These are phyloP conservation scores for Brassicogethes aeneus DNA, from an alignment of 2,888 invertebrate genomes.

Conservation along the genomic window DNA sequence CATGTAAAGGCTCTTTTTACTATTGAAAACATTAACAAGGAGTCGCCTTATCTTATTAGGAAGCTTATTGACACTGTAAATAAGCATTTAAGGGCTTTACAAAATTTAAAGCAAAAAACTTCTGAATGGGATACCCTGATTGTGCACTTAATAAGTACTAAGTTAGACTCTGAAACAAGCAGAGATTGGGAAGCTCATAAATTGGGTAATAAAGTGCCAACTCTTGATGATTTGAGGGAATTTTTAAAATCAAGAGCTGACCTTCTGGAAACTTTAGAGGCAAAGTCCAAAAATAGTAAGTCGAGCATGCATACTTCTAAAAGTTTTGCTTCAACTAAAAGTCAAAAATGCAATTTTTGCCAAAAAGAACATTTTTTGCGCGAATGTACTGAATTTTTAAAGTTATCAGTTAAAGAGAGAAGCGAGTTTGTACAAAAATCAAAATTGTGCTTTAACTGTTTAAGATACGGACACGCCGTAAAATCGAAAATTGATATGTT, in stretches of 20 bases:
- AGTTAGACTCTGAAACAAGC: slow-evolving; percentile 2
- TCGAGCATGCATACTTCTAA: neutral
- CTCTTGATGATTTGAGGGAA: slow-evolving; percentile 4
- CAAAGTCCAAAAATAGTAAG: slow-evolving; percentile 1
- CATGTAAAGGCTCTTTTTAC: slow-evolving; percentile 8
- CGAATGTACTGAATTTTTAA: slow-evolving; percentile 3
- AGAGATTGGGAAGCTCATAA: slow-evolving; percentile 4
- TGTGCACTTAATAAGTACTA: slow-evolving; percentile 2
- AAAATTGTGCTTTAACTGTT: slow-evolving; percentile 6
- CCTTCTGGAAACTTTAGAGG: slow-evolving; percentile 1
- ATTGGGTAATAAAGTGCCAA: neutral
- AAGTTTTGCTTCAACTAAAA: neutral
- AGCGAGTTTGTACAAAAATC: slow-evolving; percentile 3
- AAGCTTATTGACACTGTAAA: slow-evolving; percentile 2
- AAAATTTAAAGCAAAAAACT: slow-evolving; percentile 2
- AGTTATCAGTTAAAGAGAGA: neutral
- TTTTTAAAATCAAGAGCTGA: slow-evolving; percentile 4
- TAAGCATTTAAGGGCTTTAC: slow-evolving; percentile 5
- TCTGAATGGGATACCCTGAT: slow-evolving; percentile 4
- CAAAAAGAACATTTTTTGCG: slow-evolving; percentile 1
- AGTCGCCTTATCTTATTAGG: slow-evolving; percentile 1
- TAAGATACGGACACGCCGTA: neutral
- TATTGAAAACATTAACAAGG: slow-evolving; percentile 1
- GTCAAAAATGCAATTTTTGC: slow-evolving; percentile 1
- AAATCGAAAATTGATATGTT: neutral